Evolutionary conservation across 2,888 invertebrate genomes (phyloP), one percentile per base, ranked within the genome.

Genomic region (Craniophora ligustri): DNA sequence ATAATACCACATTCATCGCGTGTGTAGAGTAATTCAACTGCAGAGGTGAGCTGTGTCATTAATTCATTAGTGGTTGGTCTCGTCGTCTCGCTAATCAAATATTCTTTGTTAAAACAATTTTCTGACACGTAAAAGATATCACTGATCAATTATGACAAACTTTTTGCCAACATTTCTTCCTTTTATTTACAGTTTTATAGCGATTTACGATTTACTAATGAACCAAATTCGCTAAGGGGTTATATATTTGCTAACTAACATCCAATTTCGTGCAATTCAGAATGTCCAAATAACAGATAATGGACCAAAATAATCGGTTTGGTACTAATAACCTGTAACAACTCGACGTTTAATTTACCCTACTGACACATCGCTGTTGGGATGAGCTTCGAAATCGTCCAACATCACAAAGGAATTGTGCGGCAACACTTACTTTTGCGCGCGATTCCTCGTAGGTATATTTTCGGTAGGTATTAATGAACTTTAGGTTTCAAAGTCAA

Each of bases 401-500:
- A 8, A 57, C 42, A 42, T 45, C 19, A 55, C 54, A 67, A 57
- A 50, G 34, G 26, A 32, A 32, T 40, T 47, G 13, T 18, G 19
- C 15, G 36, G 6, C 18, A 18, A n/a, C 7, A 55, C 48, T 46
- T 5, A 15, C 8, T 8, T 30, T 13, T 3, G 0, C 19, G 0
- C 21, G 26, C 10, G 49, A 28, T 64, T 11, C 28, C 2, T 14
- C 11, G 2, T 3, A 3, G 23, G 23, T 23, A 21, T 21, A n/a
- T n/a, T n/a, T n/a, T n/a, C n/a, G n/a, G n/a, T n/a, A n/a, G n/a
- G n/a, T n/a, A n/a, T n/a, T n/a, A n/a, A n/a, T n/a, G n/a, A n/a
- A n/a, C n/a, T n/a, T n/a, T n/a, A n/a, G n/a, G n/a, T n/a, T n/a
- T n/a, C n/a, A n/a, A n/a, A n/a, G n/a, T n/a, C n/a, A n/a, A n/a